Conservation (phyloP, 2,888 invertebrate species). For the Syrista parreyssii region DNA sequence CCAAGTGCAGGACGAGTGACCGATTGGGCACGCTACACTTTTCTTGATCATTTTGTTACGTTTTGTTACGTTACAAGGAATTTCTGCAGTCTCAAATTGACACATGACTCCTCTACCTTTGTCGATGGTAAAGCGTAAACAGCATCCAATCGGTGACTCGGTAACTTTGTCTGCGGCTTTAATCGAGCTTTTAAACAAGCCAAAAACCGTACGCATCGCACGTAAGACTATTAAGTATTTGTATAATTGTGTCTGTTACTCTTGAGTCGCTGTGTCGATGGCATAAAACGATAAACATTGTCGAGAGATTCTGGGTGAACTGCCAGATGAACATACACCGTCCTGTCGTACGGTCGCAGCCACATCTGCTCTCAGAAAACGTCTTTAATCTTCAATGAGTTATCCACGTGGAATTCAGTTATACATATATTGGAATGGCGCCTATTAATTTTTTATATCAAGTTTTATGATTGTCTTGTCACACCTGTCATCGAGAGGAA, state of each 20-base stretch:
- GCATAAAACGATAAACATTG: background rate
- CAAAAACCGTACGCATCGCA: background rate
- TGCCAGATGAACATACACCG: background rate
- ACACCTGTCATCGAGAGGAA: background rate
- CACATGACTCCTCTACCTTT: background rate
- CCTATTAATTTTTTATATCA: background rate
- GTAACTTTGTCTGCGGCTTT: background rate
- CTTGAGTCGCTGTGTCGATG: background rate
- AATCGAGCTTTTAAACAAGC: background rate
- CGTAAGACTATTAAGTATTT: conserved; percentile 18
- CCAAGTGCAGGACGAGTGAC: background rate
- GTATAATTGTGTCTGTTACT: conserved; percentile 61
- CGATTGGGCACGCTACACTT: background rate
- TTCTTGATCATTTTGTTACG: background rate
- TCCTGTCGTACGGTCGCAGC: background rate
- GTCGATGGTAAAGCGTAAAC: background rate
- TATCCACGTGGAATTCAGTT: background rate
- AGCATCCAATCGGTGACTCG: background rate
- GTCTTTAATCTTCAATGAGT: background rate
- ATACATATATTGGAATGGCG: background rate
- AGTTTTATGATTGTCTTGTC: background rate
- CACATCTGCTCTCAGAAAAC: background rate
- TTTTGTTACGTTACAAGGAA: too few relatives aligned
- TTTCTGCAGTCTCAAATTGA: background rate
- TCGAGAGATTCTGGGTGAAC: background rate